phyloP scores from a whole-genome alignment of 92 coral and sea anemone species.

The Anthopleura xanthogrammica region DNA sequence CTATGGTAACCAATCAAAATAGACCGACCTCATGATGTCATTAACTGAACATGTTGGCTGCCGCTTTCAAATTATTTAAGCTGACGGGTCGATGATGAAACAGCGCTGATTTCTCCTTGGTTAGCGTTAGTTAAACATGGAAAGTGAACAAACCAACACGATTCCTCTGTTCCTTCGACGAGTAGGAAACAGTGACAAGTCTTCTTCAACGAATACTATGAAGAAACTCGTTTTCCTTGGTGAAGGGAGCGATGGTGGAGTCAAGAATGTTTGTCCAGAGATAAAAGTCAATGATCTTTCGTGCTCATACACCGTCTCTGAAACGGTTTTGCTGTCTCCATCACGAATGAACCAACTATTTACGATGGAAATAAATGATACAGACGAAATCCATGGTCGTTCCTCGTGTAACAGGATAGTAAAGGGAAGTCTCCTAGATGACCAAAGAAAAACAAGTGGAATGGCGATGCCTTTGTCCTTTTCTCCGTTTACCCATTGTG shows the following conservation, averaged over 20 bases:
- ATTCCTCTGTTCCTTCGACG: constrained; percentile 2
- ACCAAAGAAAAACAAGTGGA: not conserved
- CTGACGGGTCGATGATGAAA: too few relatives aligned
- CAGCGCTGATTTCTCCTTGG: too few relatives aligned
- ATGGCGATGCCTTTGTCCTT: not conserved
- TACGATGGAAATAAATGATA: not conserved
- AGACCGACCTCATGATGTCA: not conserved
- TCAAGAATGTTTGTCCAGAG: not conserved
- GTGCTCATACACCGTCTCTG: not conserved
- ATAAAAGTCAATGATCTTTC: not conserved
- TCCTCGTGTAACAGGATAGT: not conserved
- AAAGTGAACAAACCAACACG: not conserved
- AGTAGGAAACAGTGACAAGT: not conserved
- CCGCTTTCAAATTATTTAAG: too few relatives aligned
- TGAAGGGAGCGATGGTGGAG: not conserved
- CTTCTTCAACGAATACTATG: not conserved
- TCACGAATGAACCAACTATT: not conserved
- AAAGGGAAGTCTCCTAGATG: not conserved
- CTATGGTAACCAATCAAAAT: not conserved
- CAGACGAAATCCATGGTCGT: not conserved
- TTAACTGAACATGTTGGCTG: too few relatives aligned
- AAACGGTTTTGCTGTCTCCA: not conserved
- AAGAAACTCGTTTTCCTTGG: not conserved
- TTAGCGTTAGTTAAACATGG: not conserved
- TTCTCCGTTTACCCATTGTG: not conserved